Percentiles rank a stretch among this genome's conserved stretches.
Evolutionary conservation across 2,113 vertebrate species (phyloP).

Genomic region (Misgurnus mizolepis): DNA sequence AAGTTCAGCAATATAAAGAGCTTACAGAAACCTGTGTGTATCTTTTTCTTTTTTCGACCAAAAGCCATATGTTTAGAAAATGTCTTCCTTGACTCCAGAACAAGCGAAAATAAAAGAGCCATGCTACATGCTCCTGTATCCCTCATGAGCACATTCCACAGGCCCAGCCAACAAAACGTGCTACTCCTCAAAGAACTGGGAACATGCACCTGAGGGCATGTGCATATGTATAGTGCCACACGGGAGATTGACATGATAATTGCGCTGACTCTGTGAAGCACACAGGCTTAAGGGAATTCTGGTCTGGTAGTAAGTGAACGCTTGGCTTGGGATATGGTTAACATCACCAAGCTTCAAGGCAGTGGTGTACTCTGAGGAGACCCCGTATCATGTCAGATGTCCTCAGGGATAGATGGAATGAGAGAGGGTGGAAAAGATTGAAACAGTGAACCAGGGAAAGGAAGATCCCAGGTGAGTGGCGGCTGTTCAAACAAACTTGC

Average conservation of each 20-base stretch:
- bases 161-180: constrained; percentile 72
- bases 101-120: background rate
- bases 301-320: constrained; percentile 90
- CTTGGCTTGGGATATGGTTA: constrained; percentile 90
- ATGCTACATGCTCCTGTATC: constrained; percentile 51
- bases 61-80: constrained; percentile 6
- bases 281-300: constrained; percentile 84
- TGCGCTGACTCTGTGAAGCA: constrained; percentile 84
- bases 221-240: constrained; percentile 81
- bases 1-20: constrained; percentile 1
- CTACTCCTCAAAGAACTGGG: constrained; percentile 79
- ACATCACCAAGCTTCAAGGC: constrained; percentile 87
- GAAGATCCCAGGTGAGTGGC: constrained; percentile 62
- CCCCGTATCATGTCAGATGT: constrained; percentile 88
- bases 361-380: constrained; percentile 85
- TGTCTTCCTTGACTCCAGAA: background rate
- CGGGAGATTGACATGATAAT: constrained; percentile 98
- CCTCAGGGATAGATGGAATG: constrained; percentile 76
- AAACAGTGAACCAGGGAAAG: constrained; percentile 63
- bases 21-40: background rate
- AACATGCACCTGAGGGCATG: constrained; percentile 83
- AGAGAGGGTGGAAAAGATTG: constrained; percentile 59
- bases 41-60: constrained; percentile 1
- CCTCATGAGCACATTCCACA: constrained; percentile 49
- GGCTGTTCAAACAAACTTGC: constrained; percentile 69